These are phyloP conservation scores for Lampris incognitus DNA, from an alignment of 2,113 vertebrate genomes.

Conservation along the genomic window DNA sequence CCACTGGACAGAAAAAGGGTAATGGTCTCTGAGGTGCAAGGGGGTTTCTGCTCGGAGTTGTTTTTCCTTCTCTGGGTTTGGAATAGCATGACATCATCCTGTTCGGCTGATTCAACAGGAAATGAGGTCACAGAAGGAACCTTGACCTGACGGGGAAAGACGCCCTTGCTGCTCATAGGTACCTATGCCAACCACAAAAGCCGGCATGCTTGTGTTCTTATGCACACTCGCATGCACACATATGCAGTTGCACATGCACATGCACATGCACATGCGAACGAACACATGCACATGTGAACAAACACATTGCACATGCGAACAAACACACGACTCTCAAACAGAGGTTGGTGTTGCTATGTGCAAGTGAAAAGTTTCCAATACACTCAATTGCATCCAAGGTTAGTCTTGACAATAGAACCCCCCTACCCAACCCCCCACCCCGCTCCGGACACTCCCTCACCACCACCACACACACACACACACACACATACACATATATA, in stretches of 20 bases:
- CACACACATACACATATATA: constrained; percentile 17
- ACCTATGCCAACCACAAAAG: background rate
- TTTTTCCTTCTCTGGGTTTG: constrained; percentile 73
- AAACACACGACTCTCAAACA: constrained; percentile 24
- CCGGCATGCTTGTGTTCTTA: background rate
- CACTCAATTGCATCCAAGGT: constrained; percentile 50
- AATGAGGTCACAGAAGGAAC: constrained; percentile 82
- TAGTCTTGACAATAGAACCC: constrained; percentile 50
- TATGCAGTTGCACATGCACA: background rate
- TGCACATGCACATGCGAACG: constrained; percentile 32
- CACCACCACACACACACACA: constrained; percentile 4
- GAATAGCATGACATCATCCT: constrained; percentile 77
- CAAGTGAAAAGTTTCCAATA: constrained; percentile 52
- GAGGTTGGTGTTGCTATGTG: constrained; percentile 43
- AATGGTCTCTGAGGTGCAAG: background rate
- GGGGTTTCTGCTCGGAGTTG: constrained; percentile 35
- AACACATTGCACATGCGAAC: constrained; percentile 24
- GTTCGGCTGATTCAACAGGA: constrained; percentile 75
- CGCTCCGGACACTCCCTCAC: background rate
- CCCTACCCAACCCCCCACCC: background rate
- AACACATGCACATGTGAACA: constrained; percentile 34
- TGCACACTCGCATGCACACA: background rate
- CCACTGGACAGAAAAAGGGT: constrained; percentile 11
- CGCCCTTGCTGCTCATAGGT: constrained; percentile 41
- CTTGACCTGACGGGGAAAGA: constrained; percentile 68